Base-by-base conservation (phyloP, 2,888 invertebrate genomes). In the Meiosimyza decipiens region DNA sequence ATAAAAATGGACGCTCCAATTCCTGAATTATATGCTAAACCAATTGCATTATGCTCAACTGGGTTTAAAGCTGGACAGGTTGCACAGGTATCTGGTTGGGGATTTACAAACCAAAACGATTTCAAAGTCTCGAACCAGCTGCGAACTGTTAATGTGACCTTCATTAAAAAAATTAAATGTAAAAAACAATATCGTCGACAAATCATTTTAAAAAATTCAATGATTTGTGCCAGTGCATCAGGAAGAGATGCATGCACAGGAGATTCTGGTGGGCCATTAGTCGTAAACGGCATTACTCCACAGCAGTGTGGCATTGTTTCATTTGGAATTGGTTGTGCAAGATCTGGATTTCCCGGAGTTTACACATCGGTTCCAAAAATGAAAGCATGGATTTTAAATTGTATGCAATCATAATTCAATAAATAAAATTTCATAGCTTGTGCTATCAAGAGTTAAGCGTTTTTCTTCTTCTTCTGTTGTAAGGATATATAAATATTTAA, bases 261-360 rank as follows among this genome's bases (percentile, higher is more conserved):
- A 0, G 86, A 86, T 70, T 86, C 87, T 3, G 87, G 86, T n/a
- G 86, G 87, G 3, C 85, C 87, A 7, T 83, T 80, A 2, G 82
- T 84, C 1, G 74, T 76, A 22, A 72, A 79, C 5, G 82, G 81
- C 40, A 40, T 9, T 9, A 40, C 40, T 40, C 6, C 40, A 3
- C 73, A 78, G 13, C 78, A 86, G 79, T 78, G 86, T 91, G 94
- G 94, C 47, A 88, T 95, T 7, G 94, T 94, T 0, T 94, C 94
- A 0, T 86, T 82, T 82, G 85, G 83, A 7, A 76, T 78, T 67
- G 80, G 81, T 1, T 85, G 85, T 72, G 86, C 81, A 1, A 79
- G 78, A 78, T 89, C 91, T 0, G 90, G 92, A 77, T 91, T 90
- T 79, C 95, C 95, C 0, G 95, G 95, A 0, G 94, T 95, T 4